Percentiles rank a stretch among this genome's conserved stretches.
phyloP scores from a whole-genome alignment of 2,888 invertebrate species.

The Dermolepida albohirtum region DNA sequence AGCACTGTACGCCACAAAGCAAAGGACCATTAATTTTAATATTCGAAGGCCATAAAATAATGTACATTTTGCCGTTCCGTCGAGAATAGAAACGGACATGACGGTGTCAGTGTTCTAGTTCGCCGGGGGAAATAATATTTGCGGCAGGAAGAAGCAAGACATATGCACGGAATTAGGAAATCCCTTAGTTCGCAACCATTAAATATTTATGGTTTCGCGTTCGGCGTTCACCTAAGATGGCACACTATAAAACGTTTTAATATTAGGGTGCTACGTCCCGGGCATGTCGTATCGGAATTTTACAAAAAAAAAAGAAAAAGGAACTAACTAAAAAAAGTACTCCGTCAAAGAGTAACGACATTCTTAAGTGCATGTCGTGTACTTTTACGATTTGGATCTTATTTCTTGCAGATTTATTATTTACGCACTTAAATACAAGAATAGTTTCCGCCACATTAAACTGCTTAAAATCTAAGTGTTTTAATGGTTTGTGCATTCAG shows the following conservation, averaged over 20 bases:
- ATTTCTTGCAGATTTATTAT: too few relatives aligned
- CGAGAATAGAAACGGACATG: constrained; percentile 16
- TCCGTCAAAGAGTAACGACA: too few relatives aligned
- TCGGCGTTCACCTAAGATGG: constrained; percentile 20
- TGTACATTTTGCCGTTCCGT: background rate
- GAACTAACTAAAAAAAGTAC: too few relatives aligned
- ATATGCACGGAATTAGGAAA: constrained; percentile 34
- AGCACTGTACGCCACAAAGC: too few relatives aligned
- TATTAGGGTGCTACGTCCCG: constrained; percentile 11
- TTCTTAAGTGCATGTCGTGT: too few relatives aligned
- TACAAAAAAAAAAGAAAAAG: constrained; percentile 4
- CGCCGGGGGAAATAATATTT: constrained; percentile 16
- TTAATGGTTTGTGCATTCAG: too few relatives aligned
- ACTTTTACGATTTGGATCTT: too few relatives aligned
- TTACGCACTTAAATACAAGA: too few relatives aligned
- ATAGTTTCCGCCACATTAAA: too few relatives aligned
- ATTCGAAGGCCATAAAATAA: constrained; percentile 17
- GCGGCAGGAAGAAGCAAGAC: constrained; percentile 16
- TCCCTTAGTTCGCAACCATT: constrained; percentile 36
- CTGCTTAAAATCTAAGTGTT: too few relatives aligned
- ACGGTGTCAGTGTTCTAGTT: constrained; percentile 12
- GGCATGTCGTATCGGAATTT: constrained; percentile 22
- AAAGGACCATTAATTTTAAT: constrained; percentile 30
- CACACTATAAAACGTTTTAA: constrained; percentile 33
- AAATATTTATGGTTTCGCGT: constrained; percentile 33